Conservation (phyloP, 2,113 vertebrate genomes). For the Blennius ocellaris region DNA sequence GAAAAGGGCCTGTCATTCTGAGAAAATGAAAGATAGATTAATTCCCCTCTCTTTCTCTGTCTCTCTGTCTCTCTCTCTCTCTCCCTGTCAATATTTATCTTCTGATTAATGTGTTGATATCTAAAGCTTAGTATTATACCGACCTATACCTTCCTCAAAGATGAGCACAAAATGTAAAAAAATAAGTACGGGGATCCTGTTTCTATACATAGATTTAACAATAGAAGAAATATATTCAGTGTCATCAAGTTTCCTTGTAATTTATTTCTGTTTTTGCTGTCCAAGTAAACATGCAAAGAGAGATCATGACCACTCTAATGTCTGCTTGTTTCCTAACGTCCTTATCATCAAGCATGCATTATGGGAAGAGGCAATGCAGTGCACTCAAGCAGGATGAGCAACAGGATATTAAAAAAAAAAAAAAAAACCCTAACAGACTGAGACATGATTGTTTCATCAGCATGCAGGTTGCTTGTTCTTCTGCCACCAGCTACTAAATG, state of each 20-base stretch:
- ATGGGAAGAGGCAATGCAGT: too few species aligned
- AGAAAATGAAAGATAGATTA: not conserved
- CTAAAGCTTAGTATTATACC: not conserved
- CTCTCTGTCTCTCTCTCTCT: not conserved
- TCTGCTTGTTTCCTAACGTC: too few species aligned
- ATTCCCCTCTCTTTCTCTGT: not conserved
- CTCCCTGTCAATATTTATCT: not conserved
- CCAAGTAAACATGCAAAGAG: not conserved
- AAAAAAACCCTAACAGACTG: not conserved
- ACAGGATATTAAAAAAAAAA: not conserved
- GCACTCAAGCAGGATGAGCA: not conserved
- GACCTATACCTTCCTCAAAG: not conserved
- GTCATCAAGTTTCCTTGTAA: not conserved
- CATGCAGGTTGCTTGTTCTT: not conserved
- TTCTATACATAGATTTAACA: not conserved
- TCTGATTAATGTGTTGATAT: not conserved
- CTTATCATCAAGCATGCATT: too few species aligned
- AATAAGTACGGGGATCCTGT: not conserved
- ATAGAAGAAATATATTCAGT: not conserved
- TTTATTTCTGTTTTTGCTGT: not conserved
- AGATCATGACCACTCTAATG: not conserved
- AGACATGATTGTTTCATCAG: conserved; percentile 2
- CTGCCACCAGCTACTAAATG: conserved; percentile 22
- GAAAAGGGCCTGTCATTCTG: conserved; percentile 6
- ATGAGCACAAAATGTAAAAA: conserved; percentile 2